These are phyloP conservation scores for Pyrochroa serraticornis DNA, from an alignment of 2,888 invertebrate species.

Conservation along the genomic window DNA sequence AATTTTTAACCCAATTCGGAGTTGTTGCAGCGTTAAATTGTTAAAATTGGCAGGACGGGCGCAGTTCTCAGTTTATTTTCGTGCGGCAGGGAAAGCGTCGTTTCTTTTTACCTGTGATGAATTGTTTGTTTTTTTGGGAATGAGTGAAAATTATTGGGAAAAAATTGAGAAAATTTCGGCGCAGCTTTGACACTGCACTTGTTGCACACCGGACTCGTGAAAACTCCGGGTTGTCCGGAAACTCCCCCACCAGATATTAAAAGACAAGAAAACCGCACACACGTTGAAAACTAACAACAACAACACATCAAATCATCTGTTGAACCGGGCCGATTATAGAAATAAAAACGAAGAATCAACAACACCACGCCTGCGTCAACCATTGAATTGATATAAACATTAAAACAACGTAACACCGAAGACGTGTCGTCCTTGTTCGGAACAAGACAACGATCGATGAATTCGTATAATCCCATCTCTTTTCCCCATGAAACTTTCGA, in stretches of 20 bases:
- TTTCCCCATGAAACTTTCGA: too few species aligned
- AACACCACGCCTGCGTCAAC: slow-evolving; percentile 28
- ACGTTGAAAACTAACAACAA: slow-evolving; percentile 12
- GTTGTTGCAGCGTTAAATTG: too few species aligned
- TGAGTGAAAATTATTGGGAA: too few species aligned
- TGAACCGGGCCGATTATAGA: slow-evolving; percentile 19
- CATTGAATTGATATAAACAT: slow-evolving; percentile 28
- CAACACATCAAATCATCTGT: slow-evolving; percentile 16
- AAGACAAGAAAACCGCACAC: background rate
- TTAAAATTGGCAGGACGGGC: too few species aligned
- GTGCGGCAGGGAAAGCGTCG: too few species aligned
- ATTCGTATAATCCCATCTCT: background rate
- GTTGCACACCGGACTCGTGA: slow-evolving; percentile 9
- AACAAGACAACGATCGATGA: background rate
- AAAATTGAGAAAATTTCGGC: too few species aligned
- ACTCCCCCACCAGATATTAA: slow-evolving; percentile 4
- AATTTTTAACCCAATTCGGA: too few species aligned
- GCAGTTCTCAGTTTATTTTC: too few species aligned
- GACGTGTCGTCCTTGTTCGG: slow-evolving; percentile 15
- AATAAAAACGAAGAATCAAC: slow-evolving; percentile 24
- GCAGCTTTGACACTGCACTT: slow-evolving; percentile 12
- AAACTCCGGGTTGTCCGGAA: slow-evolving; percentile 4
- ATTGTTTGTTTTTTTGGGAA: too few species aligned
- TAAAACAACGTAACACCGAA: slow-evolving; percentile 13
- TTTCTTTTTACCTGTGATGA: too few species aligned